phyloP scores from a whole-genome alignment of 2,113 vertebrate species.

The Melanotaenia duboulayi region DNA sequence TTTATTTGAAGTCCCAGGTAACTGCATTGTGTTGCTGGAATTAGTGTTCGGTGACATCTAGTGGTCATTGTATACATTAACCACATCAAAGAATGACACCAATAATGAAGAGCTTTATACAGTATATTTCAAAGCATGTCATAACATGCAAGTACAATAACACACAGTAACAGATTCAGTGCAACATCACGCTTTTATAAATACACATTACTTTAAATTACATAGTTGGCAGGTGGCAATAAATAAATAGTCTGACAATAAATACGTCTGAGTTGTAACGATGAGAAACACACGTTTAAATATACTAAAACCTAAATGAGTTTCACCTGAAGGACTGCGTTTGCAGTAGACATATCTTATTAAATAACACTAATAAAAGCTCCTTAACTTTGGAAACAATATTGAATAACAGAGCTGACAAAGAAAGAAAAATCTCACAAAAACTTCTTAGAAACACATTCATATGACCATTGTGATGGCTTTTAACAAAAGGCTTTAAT shows the following conservation, averaged over 20 bases:
- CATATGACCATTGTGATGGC: slow-evolving; percentile 43
- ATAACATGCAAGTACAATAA: slow-evolving; percentile 48
- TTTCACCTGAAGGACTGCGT: slow-evolving; percentile 39
- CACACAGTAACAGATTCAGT: slow-evolving; percentile 52
- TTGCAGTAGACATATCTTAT: neutral
- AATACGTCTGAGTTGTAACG: slow-evolving; percentile 36
- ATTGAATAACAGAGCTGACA: slow-evolving; percentile 25
- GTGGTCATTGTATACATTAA: slow-evolving; percentile 32
- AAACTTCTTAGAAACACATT: slow-evolving; percentile 38
- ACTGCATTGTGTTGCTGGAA: neutral
- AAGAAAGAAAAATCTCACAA: slow-evolving; percentile 3
- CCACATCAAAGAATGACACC: neutral
- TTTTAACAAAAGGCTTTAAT: slow-evolving; percentile 32
- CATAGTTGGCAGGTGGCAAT: slow-evolving; percentile 47
- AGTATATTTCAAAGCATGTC: slow-evolving; percentile 37
- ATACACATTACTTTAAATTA: slow-evolving; percentile 61
- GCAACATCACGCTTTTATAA: slow-evolving; percentile 71
- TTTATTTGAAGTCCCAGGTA: neutral
- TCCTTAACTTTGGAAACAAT: slow-evolving; percentile 13
- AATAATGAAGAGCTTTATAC: slow-evolving; percentile 37
- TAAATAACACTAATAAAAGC: slow-evolving; percentile 35
- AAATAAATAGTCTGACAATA: slow-evolving; percentile 68
- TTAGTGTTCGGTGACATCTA: slow-evolving; percentile 53
- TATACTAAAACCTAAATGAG: slow-evolving; percentile 27
- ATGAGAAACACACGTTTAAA: slow-evolving; percentile 32